Evolutionary conservation across 2,113 vertebrate genomes (phyloP).

Genomic region (Vicugna pacos): DNA sequence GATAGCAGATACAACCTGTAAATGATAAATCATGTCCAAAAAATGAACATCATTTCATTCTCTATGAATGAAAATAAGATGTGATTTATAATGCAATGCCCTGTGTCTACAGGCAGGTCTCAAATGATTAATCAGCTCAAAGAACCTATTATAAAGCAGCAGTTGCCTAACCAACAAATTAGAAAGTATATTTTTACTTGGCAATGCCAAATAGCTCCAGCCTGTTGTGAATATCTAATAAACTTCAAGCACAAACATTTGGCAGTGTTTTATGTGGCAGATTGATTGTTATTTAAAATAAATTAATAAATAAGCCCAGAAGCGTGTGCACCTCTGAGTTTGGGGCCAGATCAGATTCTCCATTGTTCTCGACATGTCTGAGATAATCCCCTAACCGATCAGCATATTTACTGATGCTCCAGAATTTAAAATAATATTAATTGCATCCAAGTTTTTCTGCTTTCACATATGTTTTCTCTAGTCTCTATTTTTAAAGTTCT

Average conservation of each 20-base stretch:
- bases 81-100: conserved; percentile 76
- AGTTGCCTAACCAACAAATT: conserved; percentile 67
- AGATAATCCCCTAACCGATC: conserved; percentile 15
- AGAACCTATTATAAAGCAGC: conserved; percentile 67
- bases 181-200: conserved; percentile 62
- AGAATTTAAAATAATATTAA: not conserved
- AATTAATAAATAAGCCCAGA: conserved; percentile 34
- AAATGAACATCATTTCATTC: conserved; percentile 75
- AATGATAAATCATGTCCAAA: conserved; percentile 81
- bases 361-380: not conserved
- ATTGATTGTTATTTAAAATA: conserved; percentile 58
- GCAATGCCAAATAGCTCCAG: conserved; percentile 46
- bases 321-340: not conserved
- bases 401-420: not conserved
- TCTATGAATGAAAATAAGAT: conserved; percentile 77
- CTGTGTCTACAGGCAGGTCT: conserved; percentile 50
- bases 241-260: conserved; percentile 45
- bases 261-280: conserved; percentile 47
- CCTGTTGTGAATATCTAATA: conserved; percentile 58
- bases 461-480: not conserved
- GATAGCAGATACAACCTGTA: conserved; percentile 71
- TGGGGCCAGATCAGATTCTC: not conserved
- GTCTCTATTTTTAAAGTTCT: not conserved
- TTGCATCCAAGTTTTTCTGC: not conserved
- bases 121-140: conserved; percentile 79